Evolutionary conservation across 2,888 invertebrate species (phyloP).

Genomic region (Dilophus febrilis): DNA sequence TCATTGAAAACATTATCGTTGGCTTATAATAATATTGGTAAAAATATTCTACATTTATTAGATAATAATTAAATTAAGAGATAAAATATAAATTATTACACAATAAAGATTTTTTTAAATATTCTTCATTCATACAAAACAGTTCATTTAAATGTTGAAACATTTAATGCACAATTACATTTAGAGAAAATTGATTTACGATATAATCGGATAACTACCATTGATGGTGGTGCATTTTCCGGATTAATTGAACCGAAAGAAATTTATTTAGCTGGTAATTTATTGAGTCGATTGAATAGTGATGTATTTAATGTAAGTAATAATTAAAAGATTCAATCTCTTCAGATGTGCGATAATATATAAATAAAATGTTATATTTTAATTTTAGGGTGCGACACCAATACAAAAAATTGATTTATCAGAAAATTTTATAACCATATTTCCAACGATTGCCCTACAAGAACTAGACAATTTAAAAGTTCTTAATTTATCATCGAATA

Average conservation of each 20-base stretch:
- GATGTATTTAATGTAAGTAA: slow-evolving; percentile 57
- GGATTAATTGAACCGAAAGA: slow-evolving; percentile 47
- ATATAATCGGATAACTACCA: slow-evolving; percentile 52
- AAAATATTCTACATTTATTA: slow-evolving; percentile 17
- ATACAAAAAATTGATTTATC: slow-evolving; percentile 68
- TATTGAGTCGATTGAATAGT: slow-evolving; percentile 63
- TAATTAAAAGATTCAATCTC: too few species aligned
- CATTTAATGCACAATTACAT: slow-evolving; percentile 50
- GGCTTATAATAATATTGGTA: slow-evolving; percentile 67
- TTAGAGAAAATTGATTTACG: slow-evolving; percentile 64
- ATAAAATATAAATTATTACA: not conserved
- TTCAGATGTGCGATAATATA: not conserved
- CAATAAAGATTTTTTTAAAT: slow-evolving; percentile 1
- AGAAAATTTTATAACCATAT: slow-evolving; percentile 68
- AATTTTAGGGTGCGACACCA: slow-evolving; percentile 42
- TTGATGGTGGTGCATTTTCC: slow-evolving; percentile 60
- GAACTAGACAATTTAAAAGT: slow-evolving; percentile 50
- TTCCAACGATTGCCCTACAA: slow-evolving; percentile 61
- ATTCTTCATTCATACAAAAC: slow-evolving; percentile 20
- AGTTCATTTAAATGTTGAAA: slow-evolving; percentile 49
- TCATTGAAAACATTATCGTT: slow-evolving; percentile 55
- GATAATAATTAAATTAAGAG: too few species aligned
- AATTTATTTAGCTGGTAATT: slow-evolving; percentile 61
- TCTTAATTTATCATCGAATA: slow-evolving; percentile 68
- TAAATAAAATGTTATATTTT: not conserved